Evolutionary conservation across 2,113 vertebrate species (phyloP).

Genomic region (Meleagris gallopavo): DNA sequence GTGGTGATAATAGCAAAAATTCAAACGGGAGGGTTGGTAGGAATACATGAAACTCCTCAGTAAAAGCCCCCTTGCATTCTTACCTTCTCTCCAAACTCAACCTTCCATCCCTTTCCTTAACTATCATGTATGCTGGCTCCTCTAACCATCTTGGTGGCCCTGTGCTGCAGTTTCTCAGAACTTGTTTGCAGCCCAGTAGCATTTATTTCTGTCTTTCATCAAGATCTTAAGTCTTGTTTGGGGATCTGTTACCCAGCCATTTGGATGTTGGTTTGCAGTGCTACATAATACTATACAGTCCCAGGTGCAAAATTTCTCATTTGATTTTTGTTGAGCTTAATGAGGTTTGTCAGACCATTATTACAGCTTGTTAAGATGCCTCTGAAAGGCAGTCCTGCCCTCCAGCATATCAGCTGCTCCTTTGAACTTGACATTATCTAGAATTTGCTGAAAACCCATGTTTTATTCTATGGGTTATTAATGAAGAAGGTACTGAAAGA

Average conservation of each 20-base stretch:
- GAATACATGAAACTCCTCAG: background rate
- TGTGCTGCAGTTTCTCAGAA: background rate
- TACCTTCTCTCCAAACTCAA: background rate
- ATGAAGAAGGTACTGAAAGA: background rate
- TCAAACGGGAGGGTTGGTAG: background rate
- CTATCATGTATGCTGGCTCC: accelerated
- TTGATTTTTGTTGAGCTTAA: background rate
- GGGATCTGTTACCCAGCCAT: background rate
- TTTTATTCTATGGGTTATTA: background rate
- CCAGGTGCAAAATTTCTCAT: background rate
- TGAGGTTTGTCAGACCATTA: background rate
- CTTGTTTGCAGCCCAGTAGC: background rate
- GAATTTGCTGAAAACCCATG: background rate
- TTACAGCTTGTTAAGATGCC: background rate
- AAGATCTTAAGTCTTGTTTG: background rate
- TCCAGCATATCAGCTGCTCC: background rate
- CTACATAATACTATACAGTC: background rate
- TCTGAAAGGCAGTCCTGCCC: background rate
- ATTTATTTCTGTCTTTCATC: background rate
- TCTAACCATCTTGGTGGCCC: accelerated
- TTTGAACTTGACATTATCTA: background rate
- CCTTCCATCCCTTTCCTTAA: background rate
- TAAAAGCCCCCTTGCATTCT: background rate
- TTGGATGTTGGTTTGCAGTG: background rate
- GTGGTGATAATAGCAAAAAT: background rate